phyloP scores from a whole-genome alignment of 2,113 vertebrate species.

The Propithecus coquereli region DNA sequence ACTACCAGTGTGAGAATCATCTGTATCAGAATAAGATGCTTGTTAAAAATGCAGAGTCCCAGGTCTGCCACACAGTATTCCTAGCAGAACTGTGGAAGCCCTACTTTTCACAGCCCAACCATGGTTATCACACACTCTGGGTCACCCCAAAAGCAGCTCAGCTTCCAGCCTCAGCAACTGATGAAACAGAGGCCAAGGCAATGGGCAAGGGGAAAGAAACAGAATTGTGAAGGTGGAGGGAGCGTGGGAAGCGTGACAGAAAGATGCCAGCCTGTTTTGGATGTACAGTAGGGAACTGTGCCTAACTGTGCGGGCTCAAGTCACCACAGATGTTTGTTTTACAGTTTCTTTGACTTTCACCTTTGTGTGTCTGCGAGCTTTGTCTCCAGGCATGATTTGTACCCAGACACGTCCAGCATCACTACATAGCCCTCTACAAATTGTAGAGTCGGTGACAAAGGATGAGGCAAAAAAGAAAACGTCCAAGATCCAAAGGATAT shows the following conservation, averaged over 20 bases:
- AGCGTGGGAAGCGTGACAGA: neutral
- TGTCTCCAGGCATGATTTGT: neutral
- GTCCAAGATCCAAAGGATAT: neutral
- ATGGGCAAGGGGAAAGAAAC: neutral
- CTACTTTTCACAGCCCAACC: neutral
- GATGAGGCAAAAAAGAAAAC: neutral
- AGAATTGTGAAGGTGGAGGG: neutral
- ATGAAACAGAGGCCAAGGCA: neutral
- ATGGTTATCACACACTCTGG: neutral
- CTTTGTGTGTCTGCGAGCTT: neutral
- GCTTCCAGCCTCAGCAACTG: neutral
- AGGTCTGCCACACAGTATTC: neutral
- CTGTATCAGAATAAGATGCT: neutral
- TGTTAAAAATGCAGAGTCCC: neutral
- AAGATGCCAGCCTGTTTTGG: neutral
- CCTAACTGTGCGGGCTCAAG: neutral
- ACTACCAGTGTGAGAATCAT: neutral
- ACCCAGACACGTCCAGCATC: neutral
- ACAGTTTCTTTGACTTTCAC: neutral
- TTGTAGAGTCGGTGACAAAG: neutral
- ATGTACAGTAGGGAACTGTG: rapidly evolving
- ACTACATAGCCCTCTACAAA: neutral
- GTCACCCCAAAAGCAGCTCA: neutral
- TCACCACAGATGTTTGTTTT: neutral
- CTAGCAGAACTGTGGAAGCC: neutral